Evolutionary conservation across 2,888 invertebrate genomes (phyloP), one percentile per base, ranked within the genome.

Genomic region (Zeuzera pyrina): DNA sequence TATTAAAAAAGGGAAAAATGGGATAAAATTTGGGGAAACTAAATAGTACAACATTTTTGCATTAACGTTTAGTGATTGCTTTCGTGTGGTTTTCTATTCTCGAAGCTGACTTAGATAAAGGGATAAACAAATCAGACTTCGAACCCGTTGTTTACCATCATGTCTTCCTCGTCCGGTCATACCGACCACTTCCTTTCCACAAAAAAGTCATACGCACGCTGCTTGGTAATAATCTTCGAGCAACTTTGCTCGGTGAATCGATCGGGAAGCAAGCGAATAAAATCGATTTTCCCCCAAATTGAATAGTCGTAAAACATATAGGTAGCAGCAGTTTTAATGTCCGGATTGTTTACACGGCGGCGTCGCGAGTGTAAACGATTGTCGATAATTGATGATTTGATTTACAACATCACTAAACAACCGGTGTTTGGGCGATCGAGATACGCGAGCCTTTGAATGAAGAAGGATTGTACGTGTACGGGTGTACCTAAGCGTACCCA

Each of bases 321-420:
- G 77, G 77, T 69, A 62, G 49, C 49, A 59, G 71, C 49, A 59
- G 71, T 72, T 79, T 81, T 78, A 77, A 73, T 69, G 77, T 71
- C 57, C 62, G 62, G 49, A 73, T 74, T 81, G 83, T 81, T 83
- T 83, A 83, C 81, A 73, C 54, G 72, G 79, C 74, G 83, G 81
- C 79, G 74, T 79, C 71, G 67, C 74, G 67, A 73, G 78, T 70
- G 77, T 83, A 81, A 81, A 83, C 83, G 72, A 63, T 73, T 72
- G 74, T 74, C 78, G 74, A 78, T 81, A 83, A 81, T 83, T 81
- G 83, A 81, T 77, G 79, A 81, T 77, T 79, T 83, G 83, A 83
- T 83, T 81, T 81, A 81, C 77, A 77, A 65, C 79, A 71, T 72
- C 69, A 77, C 79, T 73, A 81, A 81, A 83, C 79, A 77, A 73